These are phyloP conservation scores for Scaptomyza reducta DNA, from an alignment of 2,888 invertebrate genomes.

Conservation along the genomic window DNA sequence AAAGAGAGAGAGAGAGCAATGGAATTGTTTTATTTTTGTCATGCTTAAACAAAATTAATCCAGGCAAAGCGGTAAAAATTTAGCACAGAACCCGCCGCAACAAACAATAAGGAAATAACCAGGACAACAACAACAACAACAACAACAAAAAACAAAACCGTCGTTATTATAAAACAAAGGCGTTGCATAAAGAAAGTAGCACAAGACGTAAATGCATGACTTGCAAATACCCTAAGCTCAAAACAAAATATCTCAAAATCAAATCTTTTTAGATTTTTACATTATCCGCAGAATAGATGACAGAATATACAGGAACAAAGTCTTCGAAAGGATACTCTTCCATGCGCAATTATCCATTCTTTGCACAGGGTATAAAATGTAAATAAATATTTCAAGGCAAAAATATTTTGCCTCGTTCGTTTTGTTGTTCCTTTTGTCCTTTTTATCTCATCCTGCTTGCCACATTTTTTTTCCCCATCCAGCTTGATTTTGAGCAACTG, in stretches of 20 bases:
- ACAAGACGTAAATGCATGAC: background rate
- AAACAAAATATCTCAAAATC: background rate
- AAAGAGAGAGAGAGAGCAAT: background rate
- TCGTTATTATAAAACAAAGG: conserved; percentile 28
- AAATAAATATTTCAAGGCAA: conserved; percentile 65
- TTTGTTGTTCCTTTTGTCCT: conserved; percentile 11
- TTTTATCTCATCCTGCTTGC: conserved; percentile 28
- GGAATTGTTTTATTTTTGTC: conserved; percentile 5
- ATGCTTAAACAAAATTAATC: conserved; percentile 24
- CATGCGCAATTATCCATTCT: background rate
- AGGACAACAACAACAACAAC: conserved; percentile 12
- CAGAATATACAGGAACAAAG: too few species aligned
- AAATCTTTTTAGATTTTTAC: too few species aligned
- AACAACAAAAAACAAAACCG: conserved; percentile 5
- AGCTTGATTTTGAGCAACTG: conserved; percentile 43
- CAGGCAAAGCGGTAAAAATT: conserved; percentile 18
- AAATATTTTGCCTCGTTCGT: conserved; percentile 41
- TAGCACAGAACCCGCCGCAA: conserved; percentile 28
- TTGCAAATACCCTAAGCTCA: background rate
- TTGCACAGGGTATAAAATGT: conserved; percentile 34
- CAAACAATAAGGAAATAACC: conserved; percentile 23
- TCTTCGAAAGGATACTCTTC: too few species aligned
- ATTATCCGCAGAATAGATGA: too few species aligned
- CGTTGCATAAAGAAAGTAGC: conserved; percentile 15
- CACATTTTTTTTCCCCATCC: conserved; percentile 19